A percentile compares a stretch with the other conserved stretches of the same genome.
Conservation (phyloP, 2,113 vertebrate genomes). For the Lepus americanus region DNA sequence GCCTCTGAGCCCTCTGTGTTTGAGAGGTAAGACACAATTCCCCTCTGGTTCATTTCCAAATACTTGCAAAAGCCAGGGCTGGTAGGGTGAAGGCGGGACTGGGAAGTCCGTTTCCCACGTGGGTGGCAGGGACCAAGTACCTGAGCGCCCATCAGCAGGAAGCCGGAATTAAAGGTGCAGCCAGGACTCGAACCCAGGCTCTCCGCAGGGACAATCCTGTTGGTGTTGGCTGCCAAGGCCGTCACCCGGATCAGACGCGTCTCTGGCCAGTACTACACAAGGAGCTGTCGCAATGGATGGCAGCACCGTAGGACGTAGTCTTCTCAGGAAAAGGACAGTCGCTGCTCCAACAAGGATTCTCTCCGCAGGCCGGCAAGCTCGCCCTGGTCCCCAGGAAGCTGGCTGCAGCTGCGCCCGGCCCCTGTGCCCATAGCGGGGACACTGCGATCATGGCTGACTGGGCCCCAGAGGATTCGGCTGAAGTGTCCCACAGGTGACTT, state of each 20-base stretch:
- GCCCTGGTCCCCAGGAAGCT: too few species aligned
- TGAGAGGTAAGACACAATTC: too few species aligned
- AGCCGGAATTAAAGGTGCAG: too few species aligned
- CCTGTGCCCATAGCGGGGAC: neutral
- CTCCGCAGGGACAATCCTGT: neutral
- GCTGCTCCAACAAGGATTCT: neutral
- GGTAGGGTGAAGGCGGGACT: too few species aligned
- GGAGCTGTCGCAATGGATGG: neutral
- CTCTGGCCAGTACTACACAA: neutral
- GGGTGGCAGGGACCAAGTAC: too few species aligned
- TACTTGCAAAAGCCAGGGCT: too few species aligned
- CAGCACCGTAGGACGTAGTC: neutral
- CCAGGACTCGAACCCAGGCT: too few species aligned
- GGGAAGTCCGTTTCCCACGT: too few species aligned
- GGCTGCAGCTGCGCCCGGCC: neutral
- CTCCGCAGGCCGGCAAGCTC: neutral
- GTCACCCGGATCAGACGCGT: neutral
- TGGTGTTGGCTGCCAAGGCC: neutral
- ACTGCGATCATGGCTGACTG: neutral
- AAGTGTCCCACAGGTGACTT: neutral
- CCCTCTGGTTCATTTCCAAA: too few species aligned
- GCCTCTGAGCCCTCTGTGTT: neutral
- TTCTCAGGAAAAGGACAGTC: neutral
- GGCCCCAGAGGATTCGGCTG: neutral
- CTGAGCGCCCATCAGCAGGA: too few species aligned